Percentiles rank a stretch among this genome's conserved stretches.
Evolutionary conservation across 1,140 invertebrate species (phyloP).

Genomic region (Chionoecetes opilio): DNA sequence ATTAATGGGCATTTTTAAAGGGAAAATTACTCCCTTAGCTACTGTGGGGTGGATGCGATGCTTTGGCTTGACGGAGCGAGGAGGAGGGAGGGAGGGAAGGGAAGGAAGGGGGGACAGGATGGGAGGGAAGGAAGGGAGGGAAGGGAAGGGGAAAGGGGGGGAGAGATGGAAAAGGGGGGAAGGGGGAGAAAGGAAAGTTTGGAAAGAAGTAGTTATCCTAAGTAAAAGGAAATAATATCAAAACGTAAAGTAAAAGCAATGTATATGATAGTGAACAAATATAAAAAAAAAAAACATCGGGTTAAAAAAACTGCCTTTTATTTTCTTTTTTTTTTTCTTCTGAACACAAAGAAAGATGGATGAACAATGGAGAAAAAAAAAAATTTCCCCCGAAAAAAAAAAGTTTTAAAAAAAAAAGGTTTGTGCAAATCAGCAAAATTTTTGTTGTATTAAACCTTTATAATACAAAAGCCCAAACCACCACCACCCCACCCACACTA

Average conservation of each 20-base stretch:
- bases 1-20: slow-evolving; percentile 30
- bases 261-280: not conserved
- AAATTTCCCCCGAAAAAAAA: no score
- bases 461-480: not conserved
- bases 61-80: not conserved
- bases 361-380: no score
- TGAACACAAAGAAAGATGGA: no score
- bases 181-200: no score
- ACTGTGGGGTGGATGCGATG: not conserved
- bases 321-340: no score
- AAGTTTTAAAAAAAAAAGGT: no score
- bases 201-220: not conserved
- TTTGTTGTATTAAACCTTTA: not conserved
- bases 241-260: not conserved
- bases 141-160: no score
- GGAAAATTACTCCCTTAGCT: not conserved
- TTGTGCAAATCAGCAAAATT: not conserved
- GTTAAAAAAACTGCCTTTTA: no score
- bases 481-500: not conserved
- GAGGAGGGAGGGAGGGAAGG: no score
- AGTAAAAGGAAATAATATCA: not conserved
- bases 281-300: no score
- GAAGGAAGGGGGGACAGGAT: not conserved
- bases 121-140: not conserved
- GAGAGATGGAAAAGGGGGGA: no score